Evolutionary conservation across 2,888 invertebrate species (phyloP), one percentile per base, ranked within the genome.

Genomic region (Drosophila robusta): DNA sequence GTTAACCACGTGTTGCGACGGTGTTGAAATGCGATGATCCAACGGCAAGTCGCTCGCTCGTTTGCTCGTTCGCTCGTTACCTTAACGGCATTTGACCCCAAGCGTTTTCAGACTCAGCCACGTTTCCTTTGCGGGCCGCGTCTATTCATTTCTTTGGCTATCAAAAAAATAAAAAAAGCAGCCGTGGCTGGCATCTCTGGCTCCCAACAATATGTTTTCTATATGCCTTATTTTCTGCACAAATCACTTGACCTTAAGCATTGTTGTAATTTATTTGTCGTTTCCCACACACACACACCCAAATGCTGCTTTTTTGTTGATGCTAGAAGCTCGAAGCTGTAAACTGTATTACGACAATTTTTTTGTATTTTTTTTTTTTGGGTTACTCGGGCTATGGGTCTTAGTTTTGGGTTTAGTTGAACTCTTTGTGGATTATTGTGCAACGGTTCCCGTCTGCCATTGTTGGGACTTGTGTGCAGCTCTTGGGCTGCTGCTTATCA

Each of bases 191-290:
- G 62, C 64, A 68, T 69, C 57, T 68, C 61, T 18, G 24, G 41
- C 58, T 62, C 34, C 44, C 63, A 55, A 82, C 83, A 86, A 86
- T 87, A 87, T 85, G 74, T 88, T 82, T 83, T 83, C 86, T 83
- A 85, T 85, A 79, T 88, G 83, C 83, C 86, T 83, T 82, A 87
- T 84, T 84, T 84, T 87, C 89, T 82, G 88, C 80, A 80, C 83
- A 87, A 80, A 81, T 89, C 78, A 75, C 76, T 87, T 85, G 85
- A 85, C 85, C 85, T 85, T 85, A 85, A 89, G 89, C 85, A 87
- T 84, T 89, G 81, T 82, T 78, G 89, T 85, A 89, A 85, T 84
- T 89, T 84, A 85, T 85, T 87, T 85, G 87, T 80, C 81, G 85
- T 78, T 84, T 88, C 89, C 89, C 84, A 83, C 80, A 83, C 74